Base-by-base conservation (phyloP, 2,888 invertebrate genomes). In the Isoperla grammatica region DNA sequence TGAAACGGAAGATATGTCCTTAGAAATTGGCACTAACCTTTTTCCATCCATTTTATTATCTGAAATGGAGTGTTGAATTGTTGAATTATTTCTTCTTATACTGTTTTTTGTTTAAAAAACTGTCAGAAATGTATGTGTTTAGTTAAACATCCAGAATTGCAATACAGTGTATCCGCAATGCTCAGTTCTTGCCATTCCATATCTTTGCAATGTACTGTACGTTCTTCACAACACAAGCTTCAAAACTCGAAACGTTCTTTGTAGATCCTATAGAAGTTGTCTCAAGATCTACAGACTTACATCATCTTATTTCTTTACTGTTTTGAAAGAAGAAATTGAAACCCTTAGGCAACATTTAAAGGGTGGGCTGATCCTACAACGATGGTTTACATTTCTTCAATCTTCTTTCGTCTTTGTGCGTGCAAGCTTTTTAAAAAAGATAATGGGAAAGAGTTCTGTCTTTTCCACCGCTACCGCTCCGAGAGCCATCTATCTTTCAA, bases 321-420 rank as follows among this genome's bases (percentile, higher is more conserved):
- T 57, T 57, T 57, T 57, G 48, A 23, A 37, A 48, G 49, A 29
- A 46, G 35, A 57, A 57, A 57, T 57, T 57, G 57, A 48, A 48
- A 46, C 57, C 57, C 57, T 11, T 15, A 45, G 57, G 57, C 57
- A 17, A 17, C 43, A 45, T 43, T 42, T 23, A 45, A 56, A 45
- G 43, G 23, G n/a, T 40, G 42, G 13, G 20, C 12, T 15, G 23
- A 22, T 11, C 53, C 53, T 12, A 29, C 13, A 13, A 29, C 35
- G 46, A 46, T 45, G 56, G 56, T 56, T 56, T 45, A 56, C 35
- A 56, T 56, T 55, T 43, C 56, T 56, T 46, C 56, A 56, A 56
- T 56, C 56, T 56, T 56, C 56, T 43, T 56, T 46, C 56, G 45
- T 43, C 56, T 56, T 56, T 56, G 56, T 43, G 20, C 54, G n/a